Base-by-base conservation (phyloP, 2,113 vertebrate genomes). In the Ornithorhynchus anatinus region DNA sequence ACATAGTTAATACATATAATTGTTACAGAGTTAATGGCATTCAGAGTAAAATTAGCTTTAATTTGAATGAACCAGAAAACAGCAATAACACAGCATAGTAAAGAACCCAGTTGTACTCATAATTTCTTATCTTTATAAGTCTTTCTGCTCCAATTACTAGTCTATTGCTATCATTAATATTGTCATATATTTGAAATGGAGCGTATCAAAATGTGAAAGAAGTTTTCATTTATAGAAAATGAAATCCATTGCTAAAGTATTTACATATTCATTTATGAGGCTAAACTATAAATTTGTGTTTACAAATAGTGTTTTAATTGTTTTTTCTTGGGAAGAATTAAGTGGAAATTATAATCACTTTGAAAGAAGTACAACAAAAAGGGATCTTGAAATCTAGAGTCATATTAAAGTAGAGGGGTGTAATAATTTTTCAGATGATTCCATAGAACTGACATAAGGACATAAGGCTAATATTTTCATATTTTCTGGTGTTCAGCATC, bases 21-120 rank as follows among this genome's bases (percentile, higher is more conserved):
- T 27, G 27, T 53, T 71, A 14, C 31, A 17, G 10, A 59, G 22
- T 29, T 32, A 44, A 48, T 25, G 22, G 2, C 16, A 20, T 51
- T 78, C n/a, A 23, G 42, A 75, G 20, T 39, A 77, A 78, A 79
- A 0, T 35, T 50, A 75, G 43, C n/a, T n/a, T 48, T 51, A 25
- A 32, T 67, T 77, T 37, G 77, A 68, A 48, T 37, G 48, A 56
- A 43, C 36, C 64, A 42, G 10, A 40, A 65, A 77, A 62, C 10
- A 43, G 20, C 4, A 27, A n/a, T n/a, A n/a, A n/a, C n/a, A n/a
- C n/a, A 45, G 15, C 5, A 17, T 32, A 39, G 63, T 45, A 61
- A 47, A 58, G 51, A 40, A 51, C 53, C 14, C 12, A 54, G 8
- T 13, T 63, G 29, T 33, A 10, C 20, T 35, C n/a, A 16, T 40